A percentile compares a stretch with the other conserved stretches of the same genome.
Conservation (phyloP, 2,797 vertebrate genomes). For the Phyllotis vaccarum region DNA sequence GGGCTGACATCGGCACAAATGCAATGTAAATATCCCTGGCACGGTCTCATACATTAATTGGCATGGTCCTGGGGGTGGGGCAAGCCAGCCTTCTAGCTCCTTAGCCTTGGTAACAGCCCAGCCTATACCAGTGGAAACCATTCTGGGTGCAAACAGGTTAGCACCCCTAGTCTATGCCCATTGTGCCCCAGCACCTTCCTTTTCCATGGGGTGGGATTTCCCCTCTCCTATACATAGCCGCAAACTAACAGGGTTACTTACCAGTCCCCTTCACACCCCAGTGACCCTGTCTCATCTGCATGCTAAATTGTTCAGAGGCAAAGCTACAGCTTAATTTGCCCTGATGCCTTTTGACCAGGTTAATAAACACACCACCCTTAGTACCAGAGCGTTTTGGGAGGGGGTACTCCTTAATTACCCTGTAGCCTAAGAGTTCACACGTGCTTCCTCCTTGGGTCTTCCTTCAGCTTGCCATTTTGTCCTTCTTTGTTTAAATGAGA, state of each 20-base stretch:
- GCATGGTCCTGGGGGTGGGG: neutral
- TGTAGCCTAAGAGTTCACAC: slow-evolving; percentile 33
- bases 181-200: neutral
- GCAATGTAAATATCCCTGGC: neutral
- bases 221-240: neutral
- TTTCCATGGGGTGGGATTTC: neutral
- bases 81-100: neutral
- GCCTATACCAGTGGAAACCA: neutral
- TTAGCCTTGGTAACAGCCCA: neutral
- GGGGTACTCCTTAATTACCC: slow-evolving; percentile 64
- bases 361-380: slow-evolving; percentile 60
- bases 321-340: slow-evolving; percentile 73
- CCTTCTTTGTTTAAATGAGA: slow-evolving; percentile 47
- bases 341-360: slow-evolving; percentile 80
- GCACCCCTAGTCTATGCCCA: neutral
- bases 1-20: neutral
- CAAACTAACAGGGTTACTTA: slow-evolving; percentile 10
- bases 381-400: slow-evolving; percentile 5
- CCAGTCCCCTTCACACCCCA: slow-evolving; percentile 55
- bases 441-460: neutral
- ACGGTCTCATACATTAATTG: neutral
- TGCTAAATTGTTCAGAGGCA: slow-evolving; percentile 33
- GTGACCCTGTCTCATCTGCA: slow-evolving; percentile 36
- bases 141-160: neutral
- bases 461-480: neutral